Evolutionary conservation across 2,797 vertebrate species (phyloP).

Genomic region (Emydoidea blandingii): DNA sequence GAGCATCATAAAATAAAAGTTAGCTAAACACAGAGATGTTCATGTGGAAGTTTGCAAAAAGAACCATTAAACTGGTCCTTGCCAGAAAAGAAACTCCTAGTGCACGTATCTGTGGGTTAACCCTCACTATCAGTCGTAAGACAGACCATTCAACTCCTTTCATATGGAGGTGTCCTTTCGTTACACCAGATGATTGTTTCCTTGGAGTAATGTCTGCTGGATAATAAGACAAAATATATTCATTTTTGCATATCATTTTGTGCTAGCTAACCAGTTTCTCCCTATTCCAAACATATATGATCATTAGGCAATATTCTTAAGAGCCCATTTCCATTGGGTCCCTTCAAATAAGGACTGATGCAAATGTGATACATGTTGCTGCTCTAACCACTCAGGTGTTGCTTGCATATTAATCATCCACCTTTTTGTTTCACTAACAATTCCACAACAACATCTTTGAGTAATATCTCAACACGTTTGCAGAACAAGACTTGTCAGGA

Average conservation of each 20-base stretch:
- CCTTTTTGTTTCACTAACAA: not conserved
- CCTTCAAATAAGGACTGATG: not conserved
- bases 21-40: not conserved
- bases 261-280: not conserved
- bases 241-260: not conserved
- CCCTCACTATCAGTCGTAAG: not conserved
- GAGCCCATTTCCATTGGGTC: not conserved
- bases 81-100: not conserved
- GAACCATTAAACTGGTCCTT: not conserved
- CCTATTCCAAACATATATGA: not conserved
- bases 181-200: not conserved
- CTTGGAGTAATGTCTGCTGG: not conserved
- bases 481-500: not conserved
- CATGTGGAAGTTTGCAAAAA: not conserved
- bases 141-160: not conserved
- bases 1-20: not conserved
- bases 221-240: not conserved
- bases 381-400: not conserved
- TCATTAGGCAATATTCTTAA: not conserved
- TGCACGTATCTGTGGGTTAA: not conserved
- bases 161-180: not conserved
- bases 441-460: not conserved
- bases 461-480: not conserved
- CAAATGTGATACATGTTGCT: not conserved
- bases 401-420: not conserved